Evolutionary conservation across 2,113 vertebrate genomes (phyloP).

Genomic region (Odocoileus hemionus): DNA sequence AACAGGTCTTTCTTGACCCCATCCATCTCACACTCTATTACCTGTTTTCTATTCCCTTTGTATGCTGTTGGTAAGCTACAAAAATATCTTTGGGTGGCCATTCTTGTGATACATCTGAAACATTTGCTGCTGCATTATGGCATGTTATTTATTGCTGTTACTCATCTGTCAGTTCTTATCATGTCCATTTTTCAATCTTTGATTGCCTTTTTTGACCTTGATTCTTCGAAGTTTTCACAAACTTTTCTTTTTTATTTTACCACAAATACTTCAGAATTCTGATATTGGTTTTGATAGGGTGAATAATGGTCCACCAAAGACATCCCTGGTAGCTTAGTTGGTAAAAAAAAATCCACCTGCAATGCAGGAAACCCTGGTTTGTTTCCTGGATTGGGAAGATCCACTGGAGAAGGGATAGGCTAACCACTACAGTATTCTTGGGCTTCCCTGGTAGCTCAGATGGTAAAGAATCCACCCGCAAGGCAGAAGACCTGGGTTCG

Average conservation of each 20-base stretch:
- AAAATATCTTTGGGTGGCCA: background rate
- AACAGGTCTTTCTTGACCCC: background rate
- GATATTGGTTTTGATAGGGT: background rate
- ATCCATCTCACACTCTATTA: slow-evolving; percentile 16
- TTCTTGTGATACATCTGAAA: background rate
- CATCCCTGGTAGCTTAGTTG: background rate
- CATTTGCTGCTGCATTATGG: background rate
- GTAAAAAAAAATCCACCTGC: background rate
- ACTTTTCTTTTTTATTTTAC: background rate
- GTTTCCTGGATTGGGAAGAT: background rate
- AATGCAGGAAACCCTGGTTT: background rate
- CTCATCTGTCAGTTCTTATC: slow-evolving; percentile 4
- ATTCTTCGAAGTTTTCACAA: background rate
- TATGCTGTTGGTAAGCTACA: background rate
- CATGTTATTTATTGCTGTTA: slow-evolving; percentile 13
- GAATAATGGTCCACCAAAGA: background rate
- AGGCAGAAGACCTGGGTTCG: background rate
- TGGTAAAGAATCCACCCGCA: background rate
- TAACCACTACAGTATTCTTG: background rate
- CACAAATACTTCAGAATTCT: background rate
- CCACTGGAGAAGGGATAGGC: background rate
- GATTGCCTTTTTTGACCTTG: slow-evolving; percentile 17
- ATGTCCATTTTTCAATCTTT: background rate
- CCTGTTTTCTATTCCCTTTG: background rate
- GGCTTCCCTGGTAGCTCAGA: background rate